Evolutionary conservation across 1,140 invertebrate genomes (phyloP), one percentile per base, ranked within the genome.

Genomic region (Cryptotermes secundus): DNA sequence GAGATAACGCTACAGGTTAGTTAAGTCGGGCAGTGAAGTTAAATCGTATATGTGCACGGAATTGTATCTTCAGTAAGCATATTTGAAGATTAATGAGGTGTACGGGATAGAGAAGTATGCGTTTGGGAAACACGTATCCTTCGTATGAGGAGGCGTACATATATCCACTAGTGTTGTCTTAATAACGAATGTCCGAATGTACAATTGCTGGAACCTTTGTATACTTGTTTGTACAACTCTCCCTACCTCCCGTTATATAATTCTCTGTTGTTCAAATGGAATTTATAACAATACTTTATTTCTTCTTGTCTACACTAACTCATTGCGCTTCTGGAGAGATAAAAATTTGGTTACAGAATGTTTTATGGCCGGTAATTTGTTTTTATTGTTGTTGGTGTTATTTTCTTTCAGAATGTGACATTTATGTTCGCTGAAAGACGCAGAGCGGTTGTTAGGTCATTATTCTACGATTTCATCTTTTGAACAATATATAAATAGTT

Each of bases 401-500:
- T 49, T 49, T 49, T 49, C 19, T 49, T 38, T 49, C 45, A 19
- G 19, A 49, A 49, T 49, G 16, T 72, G n/a, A n/a, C 59, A 31
- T 72, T 72, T 31, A 4, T 72, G 0, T 31, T 72, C 59, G 59
- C 14, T 72, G 59, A 72, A 49, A 49, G 45, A 49, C 45, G 3
- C 22, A 19, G 45, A 49, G 7, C 31, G 2, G 59, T 72, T 72
- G 59, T 72, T 72, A 31, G 26, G 6, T n/a, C 59, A 7, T n/a
- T 31, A 31, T 72, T 72, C 59, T 72, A 72, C 26, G n/a, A 72
- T 72, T 72, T 72, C 59, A 49, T 31, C 59, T n/a, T 72, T 72
- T 31, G 59, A 72, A 72, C 14, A 72, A 72, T 31, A 72, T 72
- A 72, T 72, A 72, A 72, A 72, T 72, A 72, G 59, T 16, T 72